Percentiles rank a stretch among this genome's conserved stretches.
Evolutionary conservation across 1,140 invertebrate species (phyloP).

Genomic region (Drosophila hydei): DNA sequence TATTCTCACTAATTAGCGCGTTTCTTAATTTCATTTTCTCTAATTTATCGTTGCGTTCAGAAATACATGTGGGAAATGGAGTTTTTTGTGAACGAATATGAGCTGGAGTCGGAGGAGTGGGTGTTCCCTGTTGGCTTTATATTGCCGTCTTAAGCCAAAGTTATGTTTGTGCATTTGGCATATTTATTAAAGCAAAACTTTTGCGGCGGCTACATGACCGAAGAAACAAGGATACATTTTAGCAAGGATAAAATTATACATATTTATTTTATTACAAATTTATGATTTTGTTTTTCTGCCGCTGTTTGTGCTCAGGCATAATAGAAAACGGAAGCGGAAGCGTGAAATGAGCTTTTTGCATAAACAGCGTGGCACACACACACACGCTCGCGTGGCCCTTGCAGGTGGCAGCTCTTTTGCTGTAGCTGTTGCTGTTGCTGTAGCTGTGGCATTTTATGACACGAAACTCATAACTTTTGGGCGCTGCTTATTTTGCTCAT

Average conservation of each 20-base stretch:
- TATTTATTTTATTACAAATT: conserved; percentile 81
- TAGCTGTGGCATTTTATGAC: conserved; percentile 72
- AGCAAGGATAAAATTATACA: conserved; percentile 67
- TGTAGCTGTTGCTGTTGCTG: conserved; percentile 30
- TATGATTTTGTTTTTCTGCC: conserved; percentile 78
- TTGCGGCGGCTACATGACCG: conserved; percentile 38
- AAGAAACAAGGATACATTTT: conserved; percentile 17
- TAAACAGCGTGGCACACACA: conserved; percentile 59
- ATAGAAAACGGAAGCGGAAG: conserved; percentile 78
- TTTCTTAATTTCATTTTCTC: conserved; percentile 67
- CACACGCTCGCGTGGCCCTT: conserved; percentile 32
- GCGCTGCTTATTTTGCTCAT: conserved; percentile 78
- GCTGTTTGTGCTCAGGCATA: conserved; percentile 40
- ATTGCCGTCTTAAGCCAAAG: conserved; percentile 60
- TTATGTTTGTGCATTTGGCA: conserved; percentile 59
- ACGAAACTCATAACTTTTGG: conserved; percentile 74
- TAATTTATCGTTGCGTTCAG: conserved; percentile 45
- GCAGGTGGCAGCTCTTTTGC: conserved; percentile 58
- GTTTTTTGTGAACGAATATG: not conserved
- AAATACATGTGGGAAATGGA: conserved; percentile 31
- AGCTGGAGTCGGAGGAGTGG: not conserved
- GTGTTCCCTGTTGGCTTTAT: conserved; percentile 1
- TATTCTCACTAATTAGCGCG: conserved; percentile 62
- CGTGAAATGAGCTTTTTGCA: conserved; percentile 80
- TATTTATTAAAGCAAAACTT: conserved; percentile 51